These are phyloP conservation scores for Ophraella communa DNA, from an alignment of 2,888 invertebrate genomes.

Conservation along the genomic window DNA sequence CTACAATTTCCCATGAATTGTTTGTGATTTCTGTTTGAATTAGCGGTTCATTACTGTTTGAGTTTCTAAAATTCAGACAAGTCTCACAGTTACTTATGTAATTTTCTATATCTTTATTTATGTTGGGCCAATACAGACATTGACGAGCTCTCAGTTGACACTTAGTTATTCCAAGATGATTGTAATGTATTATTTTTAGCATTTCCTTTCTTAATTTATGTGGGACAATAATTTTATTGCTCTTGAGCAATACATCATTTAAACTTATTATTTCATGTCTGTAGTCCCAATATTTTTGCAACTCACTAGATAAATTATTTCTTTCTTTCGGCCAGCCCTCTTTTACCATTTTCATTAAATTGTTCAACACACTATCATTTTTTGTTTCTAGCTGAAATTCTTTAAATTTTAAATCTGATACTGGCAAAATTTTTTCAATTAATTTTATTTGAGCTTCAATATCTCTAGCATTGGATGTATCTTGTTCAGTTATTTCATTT, in stretches of 20 bases:
- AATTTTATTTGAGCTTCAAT: not conserved
- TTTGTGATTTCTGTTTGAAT: no score
- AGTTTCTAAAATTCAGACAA: no score
- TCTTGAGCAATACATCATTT: conserved; percentile 1
- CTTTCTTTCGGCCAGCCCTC: not conserved
- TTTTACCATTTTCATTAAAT: not conserved
- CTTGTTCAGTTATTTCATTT: conserved; percentile 6
- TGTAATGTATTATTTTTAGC: not conserved
- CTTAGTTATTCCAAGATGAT: not conserved
- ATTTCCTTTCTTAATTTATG: not conserved
- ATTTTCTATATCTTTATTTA: no score
- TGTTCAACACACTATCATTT: not conserved
- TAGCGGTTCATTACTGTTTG: no score
- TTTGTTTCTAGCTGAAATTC: not conserved
- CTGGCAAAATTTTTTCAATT: not conserved
- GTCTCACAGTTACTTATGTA: no score
- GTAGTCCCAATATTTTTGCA: conserved; percentile 1
- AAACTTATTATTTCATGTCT: not conserved
- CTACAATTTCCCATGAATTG: no score
- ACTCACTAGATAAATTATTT: not conserved
- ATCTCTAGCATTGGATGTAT: not conserved
- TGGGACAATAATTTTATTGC: not conserved
- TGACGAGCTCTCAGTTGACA: not conserved
- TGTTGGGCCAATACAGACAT: not conserved
- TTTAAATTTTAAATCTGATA: conserved; percentile 1